Percentiles rank a stretch among this genome's conserved stretches.
Conservation (phyloP, 2,797 vertebrate species). For the Heliangelus exortis region DNA sequence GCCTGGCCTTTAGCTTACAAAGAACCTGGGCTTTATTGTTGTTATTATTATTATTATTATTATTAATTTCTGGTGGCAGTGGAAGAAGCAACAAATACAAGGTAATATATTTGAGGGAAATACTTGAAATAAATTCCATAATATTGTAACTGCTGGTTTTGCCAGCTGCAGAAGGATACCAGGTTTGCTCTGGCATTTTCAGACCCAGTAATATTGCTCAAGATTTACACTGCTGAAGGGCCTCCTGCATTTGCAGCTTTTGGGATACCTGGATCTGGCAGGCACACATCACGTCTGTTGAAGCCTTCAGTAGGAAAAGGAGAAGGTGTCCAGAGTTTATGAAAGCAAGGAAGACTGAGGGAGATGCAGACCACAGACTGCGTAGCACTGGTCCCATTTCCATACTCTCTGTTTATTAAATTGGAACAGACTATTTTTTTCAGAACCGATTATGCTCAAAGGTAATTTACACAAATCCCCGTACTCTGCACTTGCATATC, state of each 20-base stretch:
- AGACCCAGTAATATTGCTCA: neutral
- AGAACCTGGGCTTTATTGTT: neutral
- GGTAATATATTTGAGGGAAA: neutral
- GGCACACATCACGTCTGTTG: neutral
- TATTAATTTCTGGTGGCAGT: neutral
- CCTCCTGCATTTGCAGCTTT: neutral
- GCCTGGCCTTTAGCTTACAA: neutral
- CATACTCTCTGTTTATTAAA: neutral
- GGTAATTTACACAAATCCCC: neutral
- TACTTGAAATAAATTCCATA: neutral
- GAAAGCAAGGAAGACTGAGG: neutral
- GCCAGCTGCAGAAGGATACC: neutral
- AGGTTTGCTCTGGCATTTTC: neutral
- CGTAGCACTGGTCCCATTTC: neutral
- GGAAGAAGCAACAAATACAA: neutral
- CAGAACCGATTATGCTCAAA: neutral
- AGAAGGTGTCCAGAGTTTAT: neutral
- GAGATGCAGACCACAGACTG: neutral
- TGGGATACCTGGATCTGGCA: neutral
- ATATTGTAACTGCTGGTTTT: neutral
- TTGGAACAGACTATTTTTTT: neutral
- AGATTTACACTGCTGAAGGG: neutral
- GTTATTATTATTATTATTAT: neutral
- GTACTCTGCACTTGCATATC: neutral
- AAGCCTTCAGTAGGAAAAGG: neutral